Percentiles rank a stretch among this genome's conserved stretches.
Evolutionary conservation across 2,888 invertebrate species (phyloP).

Genomic region (Morinoia aosen): DNA sequence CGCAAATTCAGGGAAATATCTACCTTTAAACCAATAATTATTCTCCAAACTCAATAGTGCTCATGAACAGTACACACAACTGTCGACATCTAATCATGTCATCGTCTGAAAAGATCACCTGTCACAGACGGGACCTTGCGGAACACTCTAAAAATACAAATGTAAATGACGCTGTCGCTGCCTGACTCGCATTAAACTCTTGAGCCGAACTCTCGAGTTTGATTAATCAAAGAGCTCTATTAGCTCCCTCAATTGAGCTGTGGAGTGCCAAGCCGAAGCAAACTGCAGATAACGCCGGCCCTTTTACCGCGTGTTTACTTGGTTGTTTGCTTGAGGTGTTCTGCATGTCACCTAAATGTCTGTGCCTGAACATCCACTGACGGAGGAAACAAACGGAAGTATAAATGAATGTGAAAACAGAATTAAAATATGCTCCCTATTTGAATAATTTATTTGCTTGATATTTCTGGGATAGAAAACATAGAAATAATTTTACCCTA

Average conservation of each 20-base stretch:
- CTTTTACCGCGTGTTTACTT: not conserved
- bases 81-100: not conserved
- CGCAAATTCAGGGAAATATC: too few relatives aligned
- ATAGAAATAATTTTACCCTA: too few relatives aligned
- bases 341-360: not conserved
- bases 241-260: not conserved
- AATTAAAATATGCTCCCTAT: too few relatives aligned
- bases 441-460: too few relatives aligned
- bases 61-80: not conserved
- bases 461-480: too few relatives aligned
- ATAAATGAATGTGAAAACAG: too few relatives aligned
- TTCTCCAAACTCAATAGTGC: too few relatives aligned
- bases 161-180: not conserved
- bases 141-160: not conserved
- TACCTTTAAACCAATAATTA: too few relatives aligned
- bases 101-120: not conserved
- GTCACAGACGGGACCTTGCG: not conserved
- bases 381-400: too few relatives aligned
- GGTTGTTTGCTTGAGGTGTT: not conserved
- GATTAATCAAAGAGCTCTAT: conserved; percentile 47
- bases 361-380: too few relatives aligned
- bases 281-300: not conserved
- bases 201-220: conserved; percentile 7
- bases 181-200: conserved; percentile 35
- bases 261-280: not conserved